phyloP scores from a whole-genome alignment of 1,140 invertebrate genomes.

The Rhagoletis zephyria region DNA sequence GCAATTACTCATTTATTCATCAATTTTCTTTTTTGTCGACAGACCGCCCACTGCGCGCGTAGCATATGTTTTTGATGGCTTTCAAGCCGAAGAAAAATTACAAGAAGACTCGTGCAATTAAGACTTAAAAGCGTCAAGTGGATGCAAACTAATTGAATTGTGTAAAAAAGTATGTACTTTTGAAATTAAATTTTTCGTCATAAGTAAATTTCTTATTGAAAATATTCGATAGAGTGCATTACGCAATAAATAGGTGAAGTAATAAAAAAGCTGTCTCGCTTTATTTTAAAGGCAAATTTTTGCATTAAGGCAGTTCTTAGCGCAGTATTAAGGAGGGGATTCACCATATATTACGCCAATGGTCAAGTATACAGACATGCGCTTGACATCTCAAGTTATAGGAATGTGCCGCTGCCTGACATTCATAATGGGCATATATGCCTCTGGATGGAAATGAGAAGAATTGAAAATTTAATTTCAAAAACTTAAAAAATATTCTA shows the following conservation, averaged over 20 bases:
- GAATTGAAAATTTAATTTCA: too few relatives aligned
- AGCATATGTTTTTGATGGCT: conserved; percentile 18
- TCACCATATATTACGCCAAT: too few relatives aligned
- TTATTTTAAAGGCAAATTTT: too few relatives aligned
- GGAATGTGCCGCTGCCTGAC: too few relatives aligned
- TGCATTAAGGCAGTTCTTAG: too few relatives aligned
- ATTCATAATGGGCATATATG: too few relatives aligned
- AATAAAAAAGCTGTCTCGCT: background rate
- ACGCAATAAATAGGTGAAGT: background rate
- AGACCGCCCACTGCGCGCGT: background rate
- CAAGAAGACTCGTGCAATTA: background rate
- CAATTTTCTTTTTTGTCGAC: background rate
- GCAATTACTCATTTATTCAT: conserved; percentile 43
- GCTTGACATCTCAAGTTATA: too few relatives aligned
- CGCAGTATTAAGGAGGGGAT: too few relatives aligned
- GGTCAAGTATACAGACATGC: too few relatives aligned
- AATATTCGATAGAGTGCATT: background rate
- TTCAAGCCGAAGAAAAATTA: conserved; percentile 19
- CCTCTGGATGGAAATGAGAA: too few relatives aligned
- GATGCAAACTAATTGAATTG: conserved; percentile 23
- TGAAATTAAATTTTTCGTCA: conserved; percentile 14
- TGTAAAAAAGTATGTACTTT: background rate
- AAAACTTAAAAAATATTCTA: too few relatives aligned
- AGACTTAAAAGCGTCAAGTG: background rate
- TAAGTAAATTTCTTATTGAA: background rate